Evolutionary conservation across 2,888 invertebrate species (phyloP).

Genomic region (Sabellastarte sp.): DNA sequence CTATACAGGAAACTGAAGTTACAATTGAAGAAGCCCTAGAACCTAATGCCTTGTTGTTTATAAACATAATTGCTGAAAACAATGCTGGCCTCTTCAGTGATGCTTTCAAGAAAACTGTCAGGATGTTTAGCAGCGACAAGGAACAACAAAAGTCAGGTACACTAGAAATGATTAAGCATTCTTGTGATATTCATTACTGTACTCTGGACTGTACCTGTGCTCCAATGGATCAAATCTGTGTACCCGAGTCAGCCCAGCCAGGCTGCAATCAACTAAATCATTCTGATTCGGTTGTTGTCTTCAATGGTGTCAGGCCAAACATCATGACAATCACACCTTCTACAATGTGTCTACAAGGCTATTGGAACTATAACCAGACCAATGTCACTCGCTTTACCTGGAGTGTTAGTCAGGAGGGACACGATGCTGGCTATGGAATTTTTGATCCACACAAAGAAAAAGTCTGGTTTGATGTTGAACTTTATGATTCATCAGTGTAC

Average conservation of each 20-base stretch:
- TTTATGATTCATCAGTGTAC: not conserved
- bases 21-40: no score
- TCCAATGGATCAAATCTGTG: not conserved
- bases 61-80: no score
- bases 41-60: no score
- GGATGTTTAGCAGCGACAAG: no score
- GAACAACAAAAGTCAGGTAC: no score
- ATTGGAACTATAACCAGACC: not conserved
- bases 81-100: no score
- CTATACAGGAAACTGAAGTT: no score
- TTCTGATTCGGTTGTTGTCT: not conserved
- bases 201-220: not conserved
- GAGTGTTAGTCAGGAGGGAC: not conserved
- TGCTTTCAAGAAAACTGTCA: no score
- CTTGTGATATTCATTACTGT: not conserved
- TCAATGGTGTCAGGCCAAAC: not conserved
- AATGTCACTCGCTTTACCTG: not conserved
- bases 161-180: not conserved
- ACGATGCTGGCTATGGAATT: not conserved
- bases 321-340: not conserved
- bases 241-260: not conserved
- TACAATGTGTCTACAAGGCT: not conserved
- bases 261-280: not conserved
- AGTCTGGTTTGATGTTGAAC: not conserved
- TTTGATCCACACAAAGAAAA: not conserved